phyloP scores from a whole-genome alignment of 1,140 invertebrate genomes.

The Temnothorax nylanderi region DNA sequence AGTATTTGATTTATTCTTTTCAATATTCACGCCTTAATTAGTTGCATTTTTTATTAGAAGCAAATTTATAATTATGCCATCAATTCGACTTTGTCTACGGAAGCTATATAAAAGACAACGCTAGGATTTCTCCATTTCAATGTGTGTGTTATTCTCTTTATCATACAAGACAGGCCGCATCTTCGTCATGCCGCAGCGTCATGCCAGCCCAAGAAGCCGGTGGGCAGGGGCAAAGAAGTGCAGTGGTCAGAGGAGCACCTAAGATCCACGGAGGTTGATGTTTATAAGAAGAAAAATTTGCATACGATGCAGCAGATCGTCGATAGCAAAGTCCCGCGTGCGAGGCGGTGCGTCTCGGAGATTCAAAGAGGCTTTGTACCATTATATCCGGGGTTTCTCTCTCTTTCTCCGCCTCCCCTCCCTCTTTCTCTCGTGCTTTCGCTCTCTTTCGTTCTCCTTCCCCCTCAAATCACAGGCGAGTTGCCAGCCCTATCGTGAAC shows the following conservation, averaged over 20 bases:
- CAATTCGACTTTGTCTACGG: background rate
- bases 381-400: constrained; percentile 81
- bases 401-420: constrained; percentile 52
- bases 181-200: background rate
- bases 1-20: background rate
- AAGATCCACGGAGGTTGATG: constrained; percentile 84
- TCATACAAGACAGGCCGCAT: background rate
- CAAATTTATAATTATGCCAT: background rate
- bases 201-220: background rate
- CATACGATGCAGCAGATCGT: constrained; percentile 85
- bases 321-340: constrained; percentile 79
- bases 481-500: constrained; percentile 60
- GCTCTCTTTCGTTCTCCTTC: constrained; percentile 60
- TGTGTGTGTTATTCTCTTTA: background rate
- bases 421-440: constrained; percentile 38
- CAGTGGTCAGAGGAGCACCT: constrained; percentile 69
- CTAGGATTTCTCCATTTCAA: constrained; percentile 14
- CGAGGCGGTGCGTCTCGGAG: constrained; percentile 80
- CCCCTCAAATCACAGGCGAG: constrained; percentile 16
- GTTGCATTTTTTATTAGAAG: background rate
- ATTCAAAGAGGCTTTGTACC: constrained; percentile 86
- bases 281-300: constrained; percentile 86
- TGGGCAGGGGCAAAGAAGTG: constrained; percentile 32
- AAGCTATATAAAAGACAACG: background rate
- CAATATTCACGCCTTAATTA: no score